phyloP scores from a whole-genome alignment of 2,888 invertebrate species.

The Neoitamus cyanurus region DNA sequence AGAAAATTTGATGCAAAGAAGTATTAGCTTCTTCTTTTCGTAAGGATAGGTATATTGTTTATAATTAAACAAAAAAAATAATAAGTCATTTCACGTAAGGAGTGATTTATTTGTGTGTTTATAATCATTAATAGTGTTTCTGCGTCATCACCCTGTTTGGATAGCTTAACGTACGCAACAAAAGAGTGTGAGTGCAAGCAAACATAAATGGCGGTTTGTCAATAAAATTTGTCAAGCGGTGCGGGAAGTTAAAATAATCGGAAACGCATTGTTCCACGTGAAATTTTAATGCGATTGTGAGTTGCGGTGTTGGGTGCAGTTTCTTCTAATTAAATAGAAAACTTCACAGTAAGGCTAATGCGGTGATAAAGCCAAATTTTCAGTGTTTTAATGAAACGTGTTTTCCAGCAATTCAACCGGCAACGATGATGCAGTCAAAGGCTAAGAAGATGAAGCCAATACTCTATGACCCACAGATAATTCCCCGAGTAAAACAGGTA shows the following conservation, averaged over 20 bases:
- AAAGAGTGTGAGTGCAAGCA: neutral
- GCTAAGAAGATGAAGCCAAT: constrained; percentile 2
- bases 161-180: neutral
- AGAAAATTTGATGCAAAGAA: no score
- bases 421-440: constrained; percentile 4
- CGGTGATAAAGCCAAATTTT: neutral
- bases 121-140: no score
- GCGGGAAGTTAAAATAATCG: neutral
- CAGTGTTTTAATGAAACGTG: neutral
- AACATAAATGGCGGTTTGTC: constrained; percentile 31
- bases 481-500: constrained; percentile 71
- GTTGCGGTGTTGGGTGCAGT: neutral
- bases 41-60: no score
- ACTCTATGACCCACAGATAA: constrained; percentile 69
- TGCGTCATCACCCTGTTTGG: neutral
- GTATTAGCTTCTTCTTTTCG: no score
- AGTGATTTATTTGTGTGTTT: no score
- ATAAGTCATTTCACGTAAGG: no score
- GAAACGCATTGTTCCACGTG: neutral
- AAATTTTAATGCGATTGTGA: neutral
- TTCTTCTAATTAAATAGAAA: neutral
- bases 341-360: neutral
- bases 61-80: no score
- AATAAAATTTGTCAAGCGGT: constrained; percentile 12
- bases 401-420: neutral